A percentile compares a stretch with the other conserved stretches of the same genome.
Conservation (phyloP, 2,113 vertebrate species). For the Callionymus lyra region DNA sequence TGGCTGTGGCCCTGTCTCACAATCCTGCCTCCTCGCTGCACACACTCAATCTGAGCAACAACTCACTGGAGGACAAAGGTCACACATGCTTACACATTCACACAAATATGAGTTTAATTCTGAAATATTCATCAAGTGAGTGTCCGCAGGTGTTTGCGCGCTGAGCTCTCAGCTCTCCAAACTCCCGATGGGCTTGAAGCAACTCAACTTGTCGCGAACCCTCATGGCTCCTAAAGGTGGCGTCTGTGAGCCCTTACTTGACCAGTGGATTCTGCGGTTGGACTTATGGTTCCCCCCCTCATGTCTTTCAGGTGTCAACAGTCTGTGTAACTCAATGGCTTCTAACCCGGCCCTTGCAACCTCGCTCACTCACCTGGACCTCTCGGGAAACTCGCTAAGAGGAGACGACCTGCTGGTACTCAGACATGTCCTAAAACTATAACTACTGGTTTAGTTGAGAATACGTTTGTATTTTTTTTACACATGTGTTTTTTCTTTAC, state of each 20-base stretch:
- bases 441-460: no score
- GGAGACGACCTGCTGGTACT: slow-evolving; percentile 85
- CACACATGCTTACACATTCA: slow-evolving; percentile 15
- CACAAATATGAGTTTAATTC: neutral
- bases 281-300: neutral
- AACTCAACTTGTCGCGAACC: slow-evolving; percentile 85
- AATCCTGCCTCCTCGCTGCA: slow-evolving; percentile 87
- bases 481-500: slow-evolving; percentile 24
- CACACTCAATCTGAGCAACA: slow-evolving; percentile 85
- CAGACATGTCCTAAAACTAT: no score
- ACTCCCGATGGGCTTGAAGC: slow-evolving; percentile 82
- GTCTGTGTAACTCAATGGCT: slow-evolving; percentile 83
- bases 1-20: slow-evolving; percentile 76
- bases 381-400: slow-evolving; percentile 83
- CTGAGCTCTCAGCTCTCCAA: slow-evolving; percentile 85
- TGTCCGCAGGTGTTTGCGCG: slow-evolving; percentile 73
- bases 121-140: neutral
- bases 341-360: slow-evolving; percentile 68
- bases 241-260: neutral
- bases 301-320: slow-evolving; percentile 77
- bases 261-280: no score
- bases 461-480: neutral
- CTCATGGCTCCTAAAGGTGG: slow-evolving; percentile 88
- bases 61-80: slow-evolving; percentile 94
- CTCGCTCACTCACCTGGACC: slow-evolving; percentile 78